Evolutionary conservation across 2,888 invertebrate species (phyloP).

Genomic region (Mamestra brassicae): DNA sequence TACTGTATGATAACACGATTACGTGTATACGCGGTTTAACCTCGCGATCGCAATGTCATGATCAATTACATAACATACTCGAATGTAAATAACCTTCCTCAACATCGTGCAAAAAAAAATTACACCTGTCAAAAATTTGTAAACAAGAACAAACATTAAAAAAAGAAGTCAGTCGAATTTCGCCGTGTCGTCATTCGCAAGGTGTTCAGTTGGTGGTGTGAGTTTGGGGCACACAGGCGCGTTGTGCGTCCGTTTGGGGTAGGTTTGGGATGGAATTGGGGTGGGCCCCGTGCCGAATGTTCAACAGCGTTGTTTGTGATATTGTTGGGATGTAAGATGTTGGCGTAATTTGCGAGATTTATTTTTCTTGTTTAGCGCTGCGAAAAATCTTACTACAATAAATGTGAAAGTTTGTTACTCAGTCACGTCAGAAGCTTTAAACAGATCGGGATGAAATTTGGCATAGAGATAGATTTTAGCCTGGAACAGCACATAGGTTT

Average conservation of each 20-base stretch:
- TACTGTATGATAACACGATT: slow-evolving; percentile 31
- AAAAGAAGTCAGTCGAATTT: slow-evolving; percentile 60
- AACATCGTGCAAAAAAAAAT: slow-evolving; percentile 41
- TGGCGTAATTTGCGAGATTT: slow-evolving; percentile 46
- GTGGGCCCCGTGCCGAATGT: slow-evolving; percentile 86
- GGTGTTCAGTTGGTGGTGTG: slow-evolving; percentile 63
- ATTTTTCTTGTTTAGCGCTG: neutral
- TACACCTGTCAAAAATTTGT: slow-evolving; percentile 53
- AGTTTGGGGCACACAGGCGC: slow-evolving; percentile 63
- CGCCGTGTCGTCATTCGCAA: slow-evolving; percentile 65
- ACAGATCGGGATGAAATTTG: no score
- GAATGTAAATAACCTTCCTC: slow-evolving; percentile 46
- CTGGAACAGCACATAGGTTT: no score
- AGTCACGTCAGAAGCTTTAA: no score
- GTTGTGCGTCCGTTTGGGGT: slow-evolving; percentile 81
- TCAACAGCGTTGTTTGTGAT: slow-evolving; percentile 86
- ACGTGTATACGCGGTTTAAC: slow-evolving; percentile 40
- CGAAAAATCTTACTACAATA: neutral
- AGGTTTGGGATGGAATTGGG: slow-evolving; percentile 88
- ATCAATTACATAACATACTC: slow-evolving; percentile 42
- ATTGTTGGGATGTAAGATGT: slow-evolving; percentile 68
- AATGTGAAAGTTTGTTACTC: no score
- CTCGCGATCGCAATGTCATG: slow-evolving; percentile 46
- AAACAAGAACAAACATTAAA: slow-evolving; percentile 60
- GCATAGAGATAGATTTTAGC: no score